Percentiles rank a stretch among this genome's conserved stretches.
These are phyloP conservation scores for Ctenomys sociabilis DNA, from an alignment of 2,113 vertebrate genomes.

Conservation along the genomic window DNA sequence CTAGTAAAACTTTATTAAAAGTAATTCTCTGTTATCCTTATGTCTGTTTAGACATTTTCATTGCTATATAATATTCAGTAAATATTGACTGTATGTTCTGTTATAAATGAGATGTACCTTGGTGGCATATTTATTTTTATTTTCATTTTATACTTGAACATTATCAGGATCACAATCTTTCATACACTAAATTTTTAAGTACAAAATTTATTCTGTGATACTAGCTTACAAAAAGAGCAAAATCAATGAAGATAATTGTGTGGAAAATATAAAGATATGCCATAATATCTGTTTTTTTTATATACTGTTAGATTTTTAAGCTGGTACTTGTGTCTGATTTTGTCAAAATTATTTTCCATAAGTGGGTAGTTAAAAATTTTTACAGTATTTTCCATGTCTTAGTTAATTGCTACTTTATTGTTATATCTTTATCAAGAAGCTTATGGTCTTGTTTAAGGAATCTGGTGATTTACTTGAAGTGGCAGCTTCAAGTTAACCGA, in stretches of 20 bases:
- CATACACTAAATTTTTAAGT: conserved; percentile 28
- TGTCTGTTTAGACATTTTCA: background rate
- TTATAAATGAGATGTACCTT: background rate
- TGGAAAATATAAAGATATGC: background rate
- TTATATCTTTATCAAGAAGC: background rate
- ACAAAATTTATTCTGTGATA: conserved; percentile 52
- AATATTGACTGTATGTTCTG: background rate
- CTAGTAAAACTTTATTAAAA: background rate
- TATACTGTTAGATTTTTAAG: background rate
- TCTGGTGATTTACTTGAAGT: conserved; percentile 14
- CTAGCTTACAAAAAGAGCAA: background rate
- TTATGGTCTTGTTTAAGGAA: background rate
- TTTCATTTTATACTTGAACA: conserved; percentile 12
- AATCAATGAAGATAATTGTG: conserved; percentile 2
- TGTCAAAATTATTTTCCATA: conserved; percentile 15
- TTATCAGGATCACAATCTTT: background rate
- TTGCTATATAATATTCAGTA: conserved; percentile 9
- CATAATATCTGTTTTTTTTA: conserved; percentile 3
- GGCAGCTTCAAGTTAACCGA: background rate
- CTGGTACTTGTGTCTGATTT: conserved; percentile 11
- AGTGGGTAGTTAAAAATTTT: conserved; percentile 45
- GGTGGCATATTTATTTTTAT: conserved; percentile 41
- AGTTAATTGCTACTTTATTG: background rate
- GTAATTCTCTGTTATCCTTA: background rate
- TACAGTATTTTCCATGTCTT: conserved; percentile 6